A percentile compares a stretch with the other conserved stretches of the same genome.
phyloP scores from a whole-genome alignment of 2,888 invertebrate species.

The Drosophila siamana region DNA sequence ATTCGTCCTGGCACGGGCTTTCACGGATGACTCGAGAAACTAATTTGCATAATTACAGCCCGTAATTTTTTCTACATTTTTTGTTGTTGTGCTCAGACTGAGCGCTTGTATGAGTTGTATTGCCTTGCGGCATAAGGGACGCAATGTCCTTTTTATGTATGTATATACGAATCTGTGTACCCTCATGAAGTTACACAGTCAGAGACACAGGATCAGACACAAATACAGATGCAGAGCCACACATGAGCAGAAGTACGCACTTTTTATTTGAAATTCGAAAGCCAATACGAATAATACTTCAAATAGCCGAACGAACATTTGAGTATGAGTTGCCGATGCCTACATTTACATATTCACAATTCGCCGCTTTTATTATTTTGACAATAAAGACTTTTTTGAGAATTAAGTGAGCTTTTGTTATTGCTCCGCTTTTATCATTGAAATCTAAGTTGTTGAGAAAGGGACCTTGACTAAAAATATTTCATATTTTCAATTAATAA shows the following conservation, averaged over 20 bases:
- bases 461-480: not conserved
- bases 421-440: constrained; percentile 4
- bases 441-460: not conserved
- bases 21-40: constrained; percentile 51
- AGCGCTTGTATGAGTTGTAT: constrained; percentile 23
- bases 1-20: constrained; percentile 27
- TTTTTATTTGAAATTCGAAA: constrained; percentile 48
- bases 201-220: constrained; percentile 35
- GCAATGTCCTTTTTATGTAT: constrained; percentile 75
- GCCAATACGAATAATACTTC: constrained; percentile 16
- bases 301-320: constrained; percentile 6
- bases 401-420: constrained; percentile 21
- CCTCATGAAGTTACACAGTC: constrained; percentile 12
- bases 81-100: constrained; percentile 15
- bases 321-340: constrained; percentile 9
- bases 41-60: constrained; percentile 82
- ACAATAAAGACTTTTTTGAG: constrained; percentile 22
- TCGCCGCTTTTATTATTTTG: constrained; percentile 27
- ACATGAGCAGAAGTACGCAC: constrained; percentile 55
- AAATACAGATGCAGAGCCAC: constrained; percentile 26
- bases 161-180: constrained; percentile 31
- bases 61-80: constrained; percentile 63
- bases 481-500: too few relatives aligned
- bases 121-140: constrained; percentile 62
- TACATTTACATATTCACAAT: constrained; percentile 55